phyloP scores from a whole-genome alignment of 2,888 invertebrate species.

The Microchrysa polita region DNA sequence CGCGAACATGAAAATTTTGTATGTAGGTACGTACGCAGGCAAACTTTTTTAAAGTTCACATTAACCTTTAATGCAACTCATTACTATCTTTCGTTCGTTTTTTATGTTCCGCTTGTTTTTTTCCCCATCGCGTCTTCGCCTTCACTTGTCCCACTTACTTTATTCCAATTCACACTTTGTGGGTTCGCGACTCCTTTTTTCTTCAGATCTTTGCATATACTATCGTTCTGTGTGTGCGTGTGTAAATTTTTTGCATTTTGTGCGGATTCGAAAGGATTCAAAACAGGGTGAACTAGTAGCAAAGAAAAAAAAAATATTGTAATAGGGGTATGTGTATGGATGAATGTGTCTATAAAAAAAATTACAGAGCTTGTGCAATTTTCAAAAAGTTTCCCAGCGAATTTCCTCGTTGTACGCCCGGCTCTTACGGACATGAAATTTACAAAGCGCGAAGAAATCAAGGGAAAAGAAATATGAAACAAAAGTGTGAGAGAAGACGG shows the following conservation, averaged over 20 bases:
- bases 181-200: neutral
- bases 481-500: neutral
- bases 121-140: neutral
- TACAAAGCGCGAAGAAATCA: neutral
- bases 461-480: neutral
- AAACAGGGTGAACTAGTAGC: too few relatives aligned
- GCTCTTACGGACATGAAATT: neutral
- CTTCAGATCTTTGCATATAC: too few relatives aligned
- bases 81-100: neutral
- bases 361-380: neutral
- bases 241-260: too few relatives aligned
- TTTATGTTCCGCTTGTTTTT: neutral
- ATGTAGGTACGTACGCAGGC: neutral
- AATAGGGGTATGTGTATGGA: too few relatives aligned
- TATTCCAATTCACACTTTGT: slow-evolving; percentile 4
- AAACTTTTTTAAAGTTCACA: slow-evolving; percentile 15
- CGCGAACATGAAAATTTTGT: neutral
- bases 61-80: slow-evolving; percentile 31
- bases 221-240: too few relatives aligned
- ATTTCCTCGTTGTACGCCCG: neutral
- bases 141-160: slow-evolving; percentile 2
- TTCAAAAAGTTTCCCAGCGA: neutral
- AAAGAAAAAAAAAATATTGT: too few relatives aligned
- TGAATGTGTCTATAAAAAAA: neutral
- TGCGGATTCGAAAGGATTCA: too few relatives aligned